These are phyloP conservation scores for Dendrophyllia cribrosa DNA, from an alignment of 64 coral and sea anemone species.

Conservation along the genomic window DNA sequence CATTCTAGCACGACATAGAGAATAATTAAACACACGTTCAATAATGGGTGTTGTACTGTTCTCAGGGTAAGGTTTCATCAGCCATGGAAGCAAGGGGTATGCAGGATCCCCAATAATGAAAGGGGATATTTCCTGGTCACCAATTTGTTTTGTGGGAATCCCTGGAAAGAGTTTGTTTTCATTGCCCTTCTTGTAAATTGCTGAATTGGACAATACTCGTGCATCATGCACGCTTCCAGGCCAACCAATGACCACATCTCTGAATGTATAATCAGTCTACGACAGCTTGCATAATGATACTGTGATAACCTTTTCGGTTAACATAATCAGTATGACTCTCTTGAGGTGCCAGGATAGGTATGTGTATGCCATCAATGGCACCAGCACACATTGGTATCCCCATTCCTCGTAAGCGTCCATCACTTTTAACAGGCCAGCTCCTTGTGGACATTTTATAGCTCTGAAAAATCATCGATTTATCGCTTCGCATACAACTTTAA, in stretches of 20 bases:
- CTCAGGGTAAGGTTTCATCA: slow-evolving; percentile 17
- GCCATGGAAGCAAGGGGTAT: slow-evolving; percentile 26
- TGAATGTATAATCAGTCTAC: slow-evolving; percentile 17
- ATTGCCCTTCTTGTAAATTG: background rate
- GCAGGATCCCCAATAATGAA: slow-evolving; percentile 8
- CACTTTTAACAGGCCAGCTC: slow-evolving; percentile 50
- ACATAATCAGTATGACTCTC: slow-evolving; percentile 46
- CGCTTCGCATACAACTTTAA: background rate
- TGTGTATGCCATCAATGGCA: slow-evolving; percentile 56
- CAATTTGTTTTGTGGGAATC: background rate
- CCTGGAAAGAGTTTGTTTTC: background rate
- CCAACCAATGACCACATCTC: slow-evolving; percentile 30
- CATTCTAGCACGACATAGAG: slow-evolving; percentile 15
- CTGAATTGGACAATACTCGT: slow-evolving; percentile 15
- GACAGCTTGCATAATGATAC: slow-evolving; percentile 15
- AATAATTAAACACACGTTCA: background rate
- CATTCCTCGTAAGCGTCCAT: slow-evolving; percentile 33
- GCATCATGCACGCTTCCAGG: slow-evolving; percentile 46
- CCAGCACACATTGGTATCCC: slow-evolving; percentile 59
- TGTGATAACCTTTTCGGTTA: slow-evolving; percentile 58
- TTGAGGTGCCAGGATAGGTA: slow-evolving; percentile 59
- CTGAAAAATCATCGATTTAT: background rate
- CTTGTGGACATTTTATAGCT: slow-evolving; percentile 13
- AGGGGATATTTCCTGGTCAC: background rate
- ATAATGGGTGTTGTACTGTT: background rate